Conservation (phyloP, 2,113 vertebrate species). For the Lucifuga dentata region DNA sequence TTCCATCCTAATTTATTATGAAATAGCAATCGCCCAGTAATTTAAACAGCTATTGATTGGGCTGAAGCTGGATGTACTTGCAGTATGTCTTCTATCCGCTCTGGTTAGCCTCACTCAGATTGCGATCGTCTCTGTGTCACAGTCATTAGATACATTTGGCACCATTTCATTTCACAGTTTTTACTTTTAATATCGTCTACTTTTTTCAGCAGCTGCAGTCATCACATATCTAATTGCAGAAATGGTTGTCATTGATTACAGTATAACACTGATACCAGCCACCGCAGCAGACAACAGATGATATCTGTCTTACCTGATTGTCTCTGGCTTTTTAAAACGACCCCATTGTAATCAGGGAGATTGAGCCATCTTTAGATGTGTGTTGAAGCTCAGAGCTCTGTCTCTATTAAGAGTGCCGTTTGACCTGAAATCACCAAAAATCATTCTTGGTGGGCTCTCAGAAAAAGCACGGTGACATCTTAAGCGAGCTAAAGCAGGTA, state of each 20-base stretch:
- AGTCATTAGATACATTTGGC: slow-evolving; percentile 27
- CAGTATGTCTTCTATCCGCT: slow-evolving; percentile 31
- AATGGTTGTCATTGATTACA: slow-evolving; percentile 53
- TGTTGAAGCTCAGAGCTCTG: slow-evolving; percentile 38
- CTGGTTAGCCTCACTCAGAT: slow-evolving; percentile 53
- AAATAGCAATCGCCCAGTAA: slow-evolving; percentile 46
- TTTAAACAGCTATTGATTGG: slow-evolving; percentile 45
- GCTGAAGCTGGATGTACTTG: slow-evolving; percentile 34
- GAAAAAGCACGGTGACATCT: slow-evolving; percentile 24
- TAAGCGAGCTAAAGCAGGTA: slow-evolving; percentile 41
- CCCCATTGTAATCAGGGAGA: slow-evolving; percentile 59
- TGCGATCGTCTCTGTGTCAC: slow-evolving; percentile 35
- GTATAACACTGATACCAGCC: slow-evolving; percentile 28
- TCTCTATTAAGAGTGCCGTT: slow-evolving; percentile 56
- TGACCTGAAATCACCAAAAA: slow-evolving; percentile 68
- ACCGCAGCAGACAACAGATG: slow-evolving; percentile 38
- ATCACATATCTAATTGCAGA: slow-evolving; percentile 20
- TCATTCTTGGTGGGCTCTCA: slow-evolving; percentile 58
- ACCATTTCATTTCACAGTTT: slow-evolving; percentile 32
- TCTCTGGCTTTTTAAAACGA: slow-evolving; percentile 48
- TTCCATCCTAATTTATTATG: slow-evolving; percentile 53
- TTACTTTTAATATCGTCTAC: slow-evolving; percentile 1
- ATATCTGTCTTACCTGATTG: slow-evolving; percentile 56
- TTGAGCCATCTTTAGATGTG: slow-evolving; percentile 57
- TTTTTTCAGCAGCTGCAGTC: slow-evolving; percentile 10